Percentiles rank a stretch among this genome's conserved stretches.
phyloP scores from a whole-genome alignment of 35 echinoderm and acorn worm species.

The Eucidaris tribuloides region DNA sequence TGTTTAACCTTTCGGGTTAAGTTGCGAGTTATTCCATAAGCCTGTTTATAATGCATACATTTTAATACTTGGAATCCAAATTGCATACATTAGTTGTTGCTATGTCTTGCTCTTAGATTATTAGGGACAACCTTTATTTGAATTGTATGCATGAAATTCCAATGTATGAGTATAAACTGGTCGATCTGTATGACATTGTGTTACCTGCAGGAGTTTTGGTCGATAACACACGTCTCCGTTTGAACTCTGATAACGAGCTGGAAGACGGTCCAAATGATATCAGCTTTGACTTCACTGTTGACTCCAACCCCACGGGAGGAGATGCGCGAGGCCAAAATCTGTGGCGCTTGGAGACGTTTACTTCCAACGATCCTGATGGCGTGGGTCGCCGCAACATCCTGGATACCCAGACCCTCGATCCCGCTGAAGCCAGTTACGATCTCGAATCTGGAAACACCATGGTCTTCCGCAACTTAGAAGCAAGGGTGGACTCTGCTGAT shows the following conservation, averaged over 20 bases:
- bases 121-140: too few relatives aligned
- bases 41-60: too few relatives aligned
- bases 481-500: constrained; percentile 36
- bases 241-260: background rate
- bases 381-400: constrained; percentile 31
- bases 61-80: too few relatives aligned
- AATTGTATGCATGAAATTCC: too few relatives aligned
- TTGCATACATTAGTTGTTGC: too few relatives aligned
- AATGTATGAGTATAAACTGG: too few relatives aligned
- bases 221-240: constrained; percentile 37
- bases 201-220: constrained; percentile 61
- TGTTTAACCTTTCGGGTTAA: too few relatives aligned
- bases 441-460: constrained; percentile 40
- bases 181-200: too few relatives aligned
- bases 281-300: constrained; percentile 51
- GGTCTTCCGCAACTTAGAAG: constrained; percentile 62
- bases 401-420: constrained; percentile 40
- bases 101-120: too few relatives aligned
- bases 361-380: constrained; percentile 40
- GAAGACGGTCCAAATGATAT: constrained; percentile 30
- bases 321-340: constrained; percentile 56
- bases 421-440: constrained; percentile 24
- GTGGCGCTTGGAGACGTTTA: constrained; percentile 67
- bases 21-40: too few relatives aligned
- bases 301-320: constrained; percentile 52